A percentile compares a stretch with the other conserved stretches of the same genome.
Evolutionary conservation across 2,797 vertebrate genomes (phyloP).

Genomic region (Graptemys geographica): DNA sequence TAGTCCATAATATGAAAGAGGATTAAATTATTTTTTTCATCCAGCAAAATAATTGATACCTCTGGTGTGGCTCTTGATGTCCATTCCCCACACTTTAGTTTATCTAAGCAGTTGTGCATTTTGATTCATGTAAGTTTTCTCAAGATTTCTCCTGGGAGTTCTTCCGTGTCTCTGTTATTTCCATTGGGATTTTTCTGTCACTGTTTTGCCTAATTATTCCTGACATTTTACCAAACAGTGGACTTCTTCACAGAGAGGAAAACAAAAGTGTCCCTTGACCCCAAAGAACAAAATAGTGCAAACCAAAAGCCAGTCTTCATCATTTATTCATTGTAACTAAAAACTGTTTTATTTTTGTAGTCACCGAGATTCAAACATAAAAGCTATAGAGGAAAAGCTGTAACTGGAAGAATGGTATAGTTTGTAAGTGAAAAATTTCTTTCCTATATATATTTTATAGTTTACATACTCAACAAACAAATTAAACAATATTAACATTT

Average conservation of each 20-base stretch:
- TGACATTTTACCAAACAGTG: background rate
- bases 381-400: background rate
- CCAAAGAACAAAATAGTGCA: background rate
- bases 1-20: constrained; percentile 9
- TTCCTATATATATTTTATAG: background rate
- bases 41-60: background rate
- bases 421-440: background rate
- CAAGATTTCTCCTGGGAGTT: constrained; percentile 42
- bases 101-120: constrained; percentile 40
- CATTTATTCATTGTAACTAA: constrained; percentile 28
- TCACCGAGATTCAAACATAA: background rate
- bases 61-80: constrained; percentile 9
- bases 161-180: background rate
- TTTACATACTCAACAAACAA: background rate
- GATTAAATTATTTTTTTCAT: constrained; percentile 13
- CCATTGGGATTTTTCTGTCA: constrained; percentile 58
- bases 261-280: constrained; percentile 9
- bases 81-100: background rate
- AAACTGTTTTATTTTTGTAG: constrained; percentile 15
- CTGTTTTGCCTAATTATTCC: constrained; percentile 54
- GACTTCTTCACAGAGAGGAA: background rate
- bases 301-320: background rate
- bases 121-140: constrained; percentile 29
- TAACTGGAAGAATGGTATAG: background rate
- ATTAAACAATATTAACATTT: background rate